Conservation (phyloP, 2,888 invertebrate genomes). For the Xylota segnis region DNA sequence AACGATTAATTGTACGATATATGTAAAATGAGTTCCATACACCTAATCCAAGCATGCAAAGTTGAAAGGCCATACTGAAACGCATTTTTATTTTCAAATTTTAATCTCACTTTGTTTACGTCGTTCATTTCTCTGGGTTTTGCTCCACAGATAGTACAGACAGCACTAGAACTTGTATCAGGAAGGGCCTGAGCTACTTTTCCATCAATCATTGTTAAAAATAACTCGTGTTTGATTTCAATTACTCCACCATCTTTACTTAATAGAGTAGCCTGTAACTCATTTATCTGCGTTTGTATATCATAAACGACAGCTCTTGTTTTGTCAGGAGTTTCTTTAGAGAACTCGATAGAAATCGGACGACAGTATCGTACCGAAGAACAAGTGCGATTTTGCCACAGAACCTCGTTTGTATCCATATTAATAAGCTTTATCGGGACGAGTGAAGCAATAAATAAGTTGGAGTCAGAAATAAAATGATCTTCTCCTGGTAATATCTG, state of each 20-base stretch:
- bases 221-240: slow-evolving; percentile 18
- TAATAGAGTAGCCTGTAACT: slow-evolving; percentile 6
- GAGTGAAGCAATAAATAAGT: too few relatives aligned
- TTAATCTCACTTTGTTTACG: neutral
- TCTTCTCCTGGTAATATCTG: slow-evolving; percentile 6
- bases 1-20: neutral
- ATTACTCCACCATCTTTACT: slow-evolving; percentile 6
- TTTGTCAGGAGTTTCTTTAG: slow-evolving; percentile 31
- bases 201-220: slow-evolving; percentile 56
- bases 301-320: slow-evolving; percentile 29
- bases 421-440: slow-evolving; percentile 4
- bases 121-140: neutral
- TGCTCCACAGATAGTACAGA: neutral
- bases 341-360: slow-evolving; percentile 26
- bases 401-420: slow-evolving; percentile 4
- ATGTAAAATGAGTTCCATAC: neutral
- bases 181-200: slow-evolving; percentile 36
- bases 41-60: neutral
- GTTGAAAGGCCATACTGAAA: neutral
- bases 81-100: neutral
- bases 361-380: slow-evolving; percentile 25
- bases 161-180: neutral
- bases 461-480: too few relatives aligned
- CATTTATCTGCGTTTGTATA: slow-evolving; percentile 6
- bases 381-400: slow-evolving; percentile 13